phyloP scores from a whole-genome alignment of 2,113 vertebrate species.

The Eudyptes chrysolophus region DNA sequence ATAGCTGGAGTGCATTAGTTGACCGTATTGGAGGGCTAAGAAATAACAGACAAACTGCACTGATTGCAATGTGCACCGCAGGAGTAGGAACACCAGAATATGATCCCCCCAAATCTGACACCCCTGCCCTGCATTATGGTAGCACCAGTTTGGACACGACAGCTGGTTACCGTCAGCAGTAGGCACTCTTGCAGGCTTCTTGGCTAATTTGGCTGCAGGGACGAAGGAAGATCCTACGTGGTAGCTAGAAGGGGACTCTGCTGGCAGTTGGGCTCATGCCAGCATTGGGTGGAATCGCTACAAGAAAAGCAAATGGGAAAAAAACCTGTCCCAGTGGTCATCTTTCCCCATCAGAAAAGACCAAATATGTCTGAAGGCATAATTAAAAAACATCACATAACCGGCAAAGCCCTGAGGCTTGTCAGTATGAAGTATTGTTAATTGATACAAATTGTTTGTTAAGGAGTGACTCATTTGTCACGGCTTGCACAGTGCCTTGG shows the following conservation, averaged over 20 bases:
- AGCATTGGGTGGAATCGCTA: background rate
- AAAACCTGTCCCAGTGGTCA: background rate
- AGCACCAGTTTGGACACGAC: background rate
- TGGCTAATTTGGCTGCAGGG: background rate
- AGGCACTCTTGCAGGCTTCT: background rate
- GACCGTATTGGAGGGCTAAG: background rate
- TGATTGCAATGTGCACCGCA: rapidly evolving
- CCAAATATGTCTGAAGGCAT: background rate
- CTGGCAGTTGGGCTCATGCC: background rate
- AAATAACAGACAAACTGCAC: background rate
- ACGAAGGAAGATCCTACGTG: background rate
- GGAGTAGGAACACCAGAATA: background rate
- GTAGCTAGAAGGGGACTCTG: background rate
- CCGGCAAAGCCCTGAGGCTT: background rate
- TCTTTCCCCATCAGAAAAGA: background rate
- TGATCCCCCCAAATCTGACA: background rate
- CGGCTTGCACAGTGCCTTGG: background rate
- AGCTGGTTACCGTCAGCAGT: background rate
- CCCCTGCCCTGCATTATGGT: background rate
- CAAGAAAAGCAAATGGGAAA: background rate
- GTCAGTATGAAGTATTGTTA: background rate
- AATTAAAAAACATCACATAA: background rate
- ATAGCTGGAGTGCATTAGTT: background rate
- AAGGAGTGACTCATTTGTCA: background rate
- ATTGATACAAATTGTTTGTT: background rate